Conservation (phyloP, 1,140 invertebrate genomes). For the Cotesia glomerata region DNA sequence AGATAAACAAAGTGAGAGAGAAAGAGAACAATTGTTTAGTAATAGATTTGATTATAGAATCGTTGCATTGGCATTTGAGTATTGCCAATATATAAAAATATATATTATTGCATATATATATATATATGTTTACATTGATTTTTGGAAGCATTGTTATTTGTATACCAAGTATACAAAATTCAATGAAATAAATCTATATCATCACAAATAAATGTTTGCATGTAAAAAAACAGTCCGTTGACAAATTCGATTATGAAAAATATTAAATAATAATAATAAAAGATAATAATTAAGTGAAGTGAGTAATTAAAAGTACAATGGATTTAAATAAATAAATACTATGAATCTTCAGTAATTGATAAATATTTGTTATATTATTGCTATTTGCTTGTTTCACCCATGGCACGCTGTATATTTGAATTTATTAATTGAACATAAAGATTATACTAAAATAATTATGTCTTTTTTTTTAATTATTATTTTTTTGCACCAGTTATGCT, state of each 20-base stretch:
- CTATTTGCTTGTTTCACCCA: slow-evolving; percentile 64
- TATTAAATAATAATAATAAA: background rate
- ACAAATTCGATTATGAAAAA: slow-evolving; percentile 5
- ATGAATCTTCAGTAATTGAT: slow-evolving; percentile 33
- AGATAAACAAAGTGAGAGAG: background rate
- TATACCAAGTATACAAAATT: background rate
- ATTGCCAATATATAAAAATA: background rate
- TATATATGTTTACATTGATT: background rate
- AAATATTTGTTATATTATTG: slow-evolving; percentile 60
- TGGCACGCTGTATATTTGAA: slow-evolving; percentile 63
- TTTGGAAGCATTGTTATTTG: background rate
- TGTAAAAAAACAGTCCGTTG: slow-evolving; percentile 18
- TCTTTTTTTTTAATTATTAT: too few relatives aligned
- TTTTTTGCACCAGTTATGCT: too few relatives aligned
- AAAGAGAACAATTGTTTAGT: background rate
- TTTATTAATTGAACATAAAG: slow-evolving; percentile 1
- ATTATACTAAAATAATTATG: too few relatives aligned
- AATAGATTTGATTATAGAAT: background rate
- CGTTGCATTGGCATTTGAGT: too few relatives aligned
- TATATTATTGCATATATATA: background rate
- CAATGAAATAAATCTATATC: background rate
- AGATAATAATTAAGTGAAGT: slow-evolving; percentile 14
- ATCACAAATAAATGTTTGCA: slow-evolving; percentile 15
- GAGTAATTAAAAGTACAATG: slow-evolving; percentile 14
- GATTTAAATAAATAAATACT: slow-evolving; percentile 51